Percentiles rank a stretch among this genome's conserved stretches.
Evolutionary conservation across 2,888 invertebrate genomes (phyloP).

Genomic region (Vandiemenella viatica): DNA sequence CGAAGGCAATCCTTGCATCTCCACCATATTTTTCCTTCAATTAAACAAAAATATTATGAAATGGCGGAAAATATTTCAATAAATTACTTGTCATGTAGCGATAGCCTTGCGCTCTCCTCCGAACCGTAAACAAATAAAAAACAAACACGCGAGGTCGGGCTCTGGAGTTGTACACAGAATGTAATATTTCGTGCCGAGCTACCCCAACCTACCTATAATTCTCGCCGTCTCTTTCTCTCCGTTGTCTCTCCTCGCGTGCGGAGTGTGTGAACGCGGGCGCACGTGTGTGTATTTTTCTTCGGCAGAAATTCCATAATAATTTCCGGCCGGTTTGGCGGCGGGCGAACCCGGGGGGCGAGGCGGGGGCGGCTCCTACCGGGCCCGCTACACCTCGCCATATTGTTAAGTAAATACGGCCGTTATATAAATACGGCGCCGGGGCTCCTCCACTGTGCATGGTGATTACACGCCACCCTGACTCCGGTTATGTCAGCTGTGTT

Average conservation of each 20-base stretch:
- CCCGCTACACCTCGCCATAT: neutral
- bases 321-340: constrained; percentile 2
- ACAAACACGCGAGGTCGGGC: neutral
- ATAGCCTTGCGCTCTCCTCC: constrained; percentile 4
- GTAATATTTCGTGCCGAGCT: neutral
- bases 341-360: neutral
- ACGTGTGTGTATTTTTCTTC: constrained; percentile 4
- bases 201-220: neutral
- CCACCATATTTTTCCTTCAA: constrained; percentile 10
- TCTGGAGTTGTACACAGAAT: neutral
- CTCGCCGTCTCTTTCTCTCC: no score
- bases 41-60: constrained; percentile 13
- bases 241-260: no score
- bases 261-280: no score
- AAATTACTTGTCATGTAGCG: constrained; percentile 10
- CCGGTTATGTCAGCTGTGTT: neutral
- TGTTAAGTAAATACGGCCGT: constrained; percentile 4
- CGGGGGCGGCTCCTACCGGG: neutral
- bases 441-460: neutral
- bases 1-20: neutral
- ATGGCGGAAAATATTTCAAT: constrained; percentile 12
- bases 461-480: constrained; percentile 2
- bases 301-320: constrained; percentile 1
- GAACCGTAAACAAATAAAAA: constrained; percentile 2
- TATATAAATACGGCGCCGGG: constrained; percentile 2